A percentile compares a stretch with the other conserved stretches of the same genome.
Evolutionary conservation across 2,797 vertebrate genomes (phyloP).

Genomic region (Echeneis naucrates): DNA sequence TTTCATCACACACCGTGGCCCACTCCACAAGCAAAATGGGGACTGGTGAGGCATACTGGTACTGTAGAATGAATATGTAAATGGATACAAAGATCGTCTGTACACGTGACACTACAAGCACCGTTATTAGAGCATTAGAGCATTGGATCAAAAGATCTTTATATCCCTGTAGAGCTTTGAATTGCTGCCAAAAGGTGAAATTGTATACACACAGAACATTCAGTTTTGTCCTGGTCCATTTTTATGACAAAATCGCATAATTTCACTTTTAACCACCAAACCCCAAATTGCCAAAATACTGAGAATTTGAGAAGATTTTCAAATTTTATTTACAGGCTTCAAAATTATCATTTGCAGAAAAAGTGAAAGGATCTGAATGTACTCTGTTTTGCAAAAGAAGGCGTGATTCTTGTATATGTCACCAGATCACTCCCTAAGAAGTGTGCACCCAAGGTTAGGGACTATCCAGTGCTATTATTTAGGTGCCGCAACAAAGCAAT

Average conservation of each 20-base stretch:
- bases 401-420: slow-evolving; percentile 35
- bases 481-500: slow-evolving; percentile 24
- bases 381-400: slow-evolving; percentile 16
- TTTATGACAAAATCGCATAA: background rate
- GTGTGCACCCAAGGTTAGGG: slow-evolving; percentile 13
- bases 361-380: background rate
- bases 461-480: slow-evolving; percentile 10
- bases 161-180: slow-evolving; percentile 67
- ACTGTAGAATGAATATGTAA: background rate
- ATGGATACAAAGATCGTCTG: slow-evolving; percentile 7
- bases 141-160: slow-evolving; percentile 68
- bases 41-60: slow-evolving; percentile 3
- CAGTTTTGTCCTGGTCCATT: too few relatives aligned
- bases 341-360: too few relatives aligned
- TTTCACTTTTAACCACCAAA: too few relatives aligned
- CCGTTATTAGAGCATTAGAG: slow-evolving; percentile 56
- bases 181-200: slow-evolving; percentile 63
- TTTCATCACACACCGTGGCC: slow-evolving; percentile 3
- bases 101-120: background rate
- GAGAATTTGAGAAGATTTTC: background rate
- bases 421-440: slow-evolving; percentile 40
- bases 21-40: background rate
- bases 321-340: background rate
- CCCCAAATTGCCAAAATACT: background rate
- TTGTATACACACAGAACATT: slow-evolving; percentile 23